Base-by-base conservation (phyloP, 2,797 vertebrate species). In the Ambastaia sidthimunki region DNA sequence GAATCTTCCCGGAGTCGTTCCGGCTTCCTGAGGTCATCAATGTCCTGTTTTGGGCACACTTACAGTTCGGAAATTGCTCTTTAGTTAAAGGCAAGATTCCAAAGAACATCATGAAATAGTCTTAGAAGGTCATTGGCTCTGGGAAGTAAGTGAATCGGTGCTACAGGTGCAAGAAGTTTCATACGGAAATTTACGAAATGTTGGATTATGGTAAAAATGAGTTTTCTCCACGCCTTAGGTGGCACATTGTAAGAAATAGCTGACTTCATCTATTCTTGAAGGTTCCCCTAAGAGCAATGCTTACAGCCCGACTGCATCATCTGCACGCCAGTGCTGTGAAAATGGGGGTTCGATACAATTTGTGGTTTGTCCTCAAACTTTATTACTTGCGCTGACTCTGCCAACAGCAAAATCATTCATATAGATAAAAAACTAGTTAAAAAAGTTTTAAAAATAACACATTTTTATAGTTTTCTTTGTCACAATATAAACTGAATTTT, bases 211-310 rank as follows among this genome's bases (percentile, higher is more conserved):
- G 41, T 34, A 37, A 74, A 28, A 70, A 67, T 60, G 52, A 68
- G 50, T 50, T 21, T 37, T 55, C 34, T 31, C 15, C 47, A 68
- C 52, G 47, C 59, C n/a, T 50, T 37, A 18, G 66, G 31, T 28
- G 4, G 73, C 50, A 80, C 31, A 67, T 75, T 74, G 75, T 57
- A 48, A 18, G 25, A 82, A 82, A 78, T 72, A 28, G 55, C 66
- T 79, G 71, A 83, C 57, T 60, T 55, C 15, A 65, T 31, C 55
- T 18, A 23, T 69, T 59, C 34, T 71, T 72, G 9, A 65, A 48
- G 15, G 52, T 66, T 65, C 48, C 34, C 28, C 37, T 70, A 41
- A 41, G 31, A 72, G 57, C 68, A 28, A 71, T 63, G 44, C 69
- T 71, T 71, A 71, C 67, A 50, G 16, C 77, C 41, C 9, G 19